Evolutionary conservation across 2,113 vertebrate species (phyloP), one percentile per base, ranked within the genome.

Genomic region (Entosphenus tridentatus): DNA sequence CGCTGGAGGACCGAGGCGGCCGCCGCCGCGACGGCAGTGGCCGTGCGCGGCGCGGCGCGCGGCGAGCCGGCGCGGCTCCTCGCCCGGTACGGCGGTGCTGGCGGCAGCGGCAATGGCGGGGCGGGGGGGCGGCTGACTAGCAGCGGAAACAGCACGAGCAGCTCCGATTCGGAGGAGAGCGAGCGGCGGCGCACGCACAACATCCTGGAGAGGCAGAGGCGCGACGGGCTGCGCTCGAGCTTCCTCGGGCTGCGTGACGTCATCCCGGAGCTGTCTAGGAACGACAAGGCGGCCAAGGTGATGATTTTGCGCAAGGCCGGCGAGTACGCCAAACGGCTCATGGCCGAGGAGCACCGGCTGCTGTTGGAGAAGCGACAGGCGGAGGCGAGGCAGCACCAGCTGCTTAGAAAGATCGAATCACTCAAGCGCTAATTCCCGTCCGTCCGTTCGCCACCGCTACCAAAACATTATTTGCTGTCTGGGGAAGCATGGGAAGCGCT

Each of bases 101-200:
- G 12, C 68, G n/a, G 0, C 67, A 57, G 0, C 56, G 73, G 2
- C 69, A 74, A 14, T 72, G 65, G 56, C 75, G 74, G 69, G 74
- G 73, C 68, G 71, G 72, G 0, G 70, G 71, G 11, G 69, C 69
- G 54, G 72, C 74, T 0, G 72, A 77, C 55, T 71, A 75, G 0
- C 71, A 12, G 1, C 2, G 74, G 82, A 0, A 69, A 79, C 57
- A 78, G 77, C 13, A 75, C 79, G 1, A 81, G 79, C 4, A 79
- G 80, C 74, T 96, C 90, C 0, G 89, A 96, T 73, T 75, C 78
- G 0, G 90, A 96, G 75, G 90, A 95, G 1, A 78, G 83, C 10
- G 88, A 86, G 78, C 89, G 87, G 77, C 79, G 92, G 69, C 84
- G 82, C 75, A 96, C 88, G 75, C 89, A 95, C 80, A 93, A 96